Conservation (phyloP, 2,797 vertebrate genomes). For the Sebastes oblongus region DNA sequence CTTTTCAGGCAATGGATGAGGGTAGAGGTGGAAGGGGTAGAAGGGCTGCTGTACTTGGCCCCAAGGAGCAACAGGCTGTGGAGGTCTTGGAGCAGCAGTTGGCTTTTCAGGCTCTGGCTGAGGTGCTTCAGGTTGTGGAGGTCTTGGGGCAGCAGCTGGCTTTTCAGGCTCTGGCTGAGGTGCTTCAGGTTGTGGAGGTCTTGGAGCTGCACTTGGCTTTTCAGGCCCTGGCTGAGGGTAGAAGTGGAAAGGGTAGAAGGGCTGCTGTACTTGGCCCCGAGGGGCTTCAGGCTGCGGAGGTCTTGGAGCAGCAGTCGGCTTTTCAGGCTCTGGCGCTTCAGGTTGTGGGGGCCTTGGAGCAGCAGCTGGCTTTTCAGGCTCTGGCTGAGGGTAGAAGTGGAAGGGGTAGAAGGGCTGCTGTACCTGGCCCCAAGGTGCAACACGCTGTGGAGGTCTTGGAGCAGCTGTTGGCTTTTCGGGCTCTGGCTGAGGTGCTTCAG, state of each 20-base stretch:
- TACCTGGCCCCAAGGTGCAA: neutral
- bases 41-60: too few relatives aligned
- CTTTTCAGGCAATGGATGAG: too few relatives aligned
- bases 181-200: neutral
- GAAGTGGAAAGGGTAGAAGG: neutral
- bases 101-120: too few relatives aligned
- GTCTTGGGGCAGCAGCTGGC: neutral
- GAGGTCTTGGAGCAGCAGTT: too few relatives aligned
- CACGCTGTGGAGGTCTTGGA: too few relatives aligned
- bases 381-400: neutral
- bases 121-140: neutral
- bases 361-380: neutral
- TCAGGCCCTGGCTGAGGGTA: neutral
- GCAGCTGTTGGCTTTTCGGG: neutral
- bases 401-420: neutral
- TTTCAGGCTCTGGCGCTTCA: neutral
- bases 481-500: neutral
- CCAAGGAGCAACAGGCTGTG: accelerated
- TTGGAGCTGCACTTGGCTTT: neutral
- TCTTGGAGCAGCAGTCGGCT: neutral
- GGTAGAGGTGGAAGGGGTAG: too few relatives aligned
- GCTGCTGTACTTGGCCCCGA: neutral
- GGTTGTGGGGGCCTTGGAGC: neutral
- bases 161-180: neutral
- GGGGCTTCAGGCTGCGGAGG: neutral